phyloP scores from a whole-genome alignment of 2,888 invertebrate species.

The Lydus trimaculatus region DNA sequence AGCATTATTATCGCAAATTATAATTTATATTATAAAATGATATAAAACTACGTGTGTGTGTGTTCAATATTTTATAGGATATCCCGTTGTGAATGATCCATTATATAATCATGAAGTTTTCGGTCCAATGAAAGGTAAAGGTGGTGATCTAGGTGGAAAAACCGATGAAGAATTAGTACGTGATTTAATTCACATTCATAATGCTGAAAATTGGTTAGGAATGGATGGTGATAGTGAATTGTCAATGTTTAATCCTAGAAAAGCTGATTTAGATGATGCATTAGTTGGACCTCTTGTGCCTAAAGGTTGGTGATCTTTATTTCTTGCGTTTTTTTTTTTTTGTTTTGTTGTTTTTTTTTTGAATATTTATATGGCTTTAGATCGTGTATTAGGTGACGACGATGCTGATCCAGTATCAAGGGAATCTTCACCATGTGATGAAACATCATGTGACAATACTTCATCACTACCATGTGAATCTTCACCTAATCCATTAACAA shows the following conservation, averaged over 20 bases:
- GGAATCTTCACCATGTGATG: constrained; percentile 77
- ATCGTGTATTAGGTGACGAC: constrained; percentile 65
- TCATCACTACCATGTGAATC: constrained; percentile 55
- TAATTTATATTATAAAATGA: too few species aligned
- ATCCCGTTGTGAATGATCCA: constrained; percentile 97
- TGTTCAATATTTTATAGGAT: constrained; percentile 70
- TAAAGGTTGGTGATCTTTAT: constrained; percentile 55
- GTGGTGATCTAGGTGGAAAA: constrained; percentile 87
- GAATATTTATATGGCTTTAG: constrained; percentile 41
- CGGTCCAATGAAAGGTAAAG: constrained; percentile 91
- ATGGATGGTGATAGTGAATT: constrained; percentile 89
- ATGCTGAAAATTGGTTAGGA: constrained; percentile 93
- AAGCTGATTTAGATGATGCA: constrained; percentile 62
- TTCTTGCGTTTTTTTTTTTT: not conserved
- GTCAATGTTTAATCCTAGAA: constrained; percentile 77
- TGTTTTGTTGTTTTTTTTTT: not conserved
- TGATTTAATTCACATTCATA: constrained; percentile 91
- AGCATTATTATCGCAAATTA: not conserved
- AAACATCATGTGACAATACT: constrained; percentile 58
- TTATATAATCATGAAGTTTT: constrained; percentile 96
- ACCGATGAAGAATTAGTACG: constrained; percentile 87
- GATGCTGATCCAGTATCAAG: constrained; percentile 71
- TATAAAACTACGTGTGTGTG: not conserved
- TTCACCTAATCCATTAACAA: constrained; percentile 48
- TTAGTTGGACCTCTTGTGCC: constrained; percentile 55